Base-by-base conservation (phyloP, 2,113 vertebrate genomes). In the Glaucomys volans region DNA sequence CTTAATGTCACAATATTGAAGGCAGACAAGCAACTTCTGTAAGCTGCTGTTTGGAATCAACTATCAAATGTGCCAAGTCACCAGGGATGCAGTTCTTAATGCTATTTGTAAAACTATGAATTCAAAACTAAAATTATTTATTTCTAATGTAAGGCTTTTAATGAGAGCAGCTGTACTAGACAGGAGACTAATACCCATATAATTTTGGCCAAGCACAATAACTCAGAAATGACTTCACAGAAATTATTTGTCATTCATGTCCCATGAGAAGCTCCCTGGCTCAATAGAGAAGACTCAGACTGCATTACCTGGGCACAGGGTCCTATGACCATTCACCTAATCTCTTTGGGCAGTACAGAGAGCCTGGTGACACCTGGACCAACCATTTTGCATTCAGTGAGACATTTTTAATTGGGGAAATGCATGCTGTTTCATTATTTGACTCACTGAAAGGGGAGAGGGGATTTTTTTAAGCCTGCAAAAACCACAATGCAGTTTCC, bases 51-150 rank as follows among this genome's bases (percentile, higher is more conserved):
- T 44, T 91, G 26, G 1, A 82, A 86, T 75, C 40, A 82, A 71
- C 47, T 69, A 91, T 47, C 80, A 94, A 95, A 94, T 50, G 32
- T 92, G 76, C 72, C 47, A 96, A 86, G 42, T 80, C 85, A 95
- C n/a, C 6, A n/a, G 40, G 11, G 14, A 3, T 35, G 26, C 22
- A 84, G 50, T 82, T 66, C 52, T 88, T 76, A 69, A 77, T 67
- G 28, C 62, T 87, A 42, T 90, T 74, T 62, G 79, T 42, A 81
- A 42, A 90, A 88, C 44, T 54, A 64, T 28, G 8, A 76, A 82
- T 83, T 87, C 8, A 67, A 90, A 71, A 92, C 52, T 76, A 40
- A 90, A 94, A 91, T 57, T 37, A 94, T 42, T 85, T 47, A 59
- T 62, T 74, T 86, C 40, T 89, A 93, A 62, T 26, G 28, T 40